A percentile compares a stretch with the other conserved stretches of the same genome.
Evolutionary conservation across 1,140 invertebrate genomes (phyloP).

Genomic region (Apocrypta bakeri): DNA sequence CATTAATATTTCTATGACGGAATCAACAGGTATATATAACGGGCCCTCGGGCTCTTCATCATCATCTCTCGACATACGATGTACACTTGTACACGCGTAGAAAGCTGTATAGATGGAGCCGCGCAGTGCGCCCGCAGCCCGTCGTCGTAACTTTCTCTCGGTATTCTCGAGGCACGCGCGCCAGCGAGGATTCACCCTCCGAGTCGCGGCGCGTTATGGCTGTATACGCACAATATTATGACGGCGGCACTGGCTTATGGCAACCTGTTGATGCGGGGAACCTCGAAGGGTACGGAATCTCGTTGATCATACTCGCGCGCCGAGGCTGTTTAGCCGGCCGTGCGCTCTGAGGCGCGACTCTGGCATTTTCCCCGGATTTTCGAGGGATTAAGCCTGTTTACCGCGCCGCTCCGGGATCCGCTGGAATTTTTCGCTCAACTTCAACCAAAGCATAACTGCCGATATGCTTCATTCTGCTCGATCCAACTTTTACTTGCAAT

Average conservation of each 20-base stretch:
- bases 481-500: too few species aligned
- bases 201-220: not conserved
- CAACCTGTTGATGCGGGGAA: conserved; percentile 49
- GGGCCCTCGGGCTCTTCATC: not conserved
- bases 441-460: too few species aligned
- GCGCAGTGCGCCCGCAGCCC: not conserved
- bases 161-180: conserved; percentile 15
- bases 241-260: conserved; percentile 37
- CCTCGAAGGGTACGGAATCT: conserved; percentile 10
- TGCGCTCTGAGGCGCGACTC: too few species aligned
- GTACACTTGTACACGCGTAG: too few species aligned
- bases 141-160: conserved; percentile 4
- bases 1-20: conserved; percentile 33
- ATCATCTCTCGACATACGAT: too few species aligned
- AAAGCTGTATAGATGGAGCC: too few species aligned
- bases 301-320: conserved; percentile 44
- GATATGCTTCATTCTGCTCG: too few species aligned
- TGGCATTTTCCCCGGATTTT: too few species aligned
- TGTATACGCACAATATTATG: conserved; percentile 48
- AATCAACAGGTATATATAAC: conserved; percentile 35
- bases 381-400: not conserved
- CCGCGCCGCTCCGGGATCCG: not conserved
- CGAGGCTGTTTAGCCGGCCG: not conserved
- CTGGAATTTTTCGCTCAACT: too few species aligned
- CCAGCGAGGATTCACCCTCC: conserved; percentile 10